These are phyloP conservation scores for Naja naja DNA, from an alignment of 2,113 vertebrate genomes.

Conservation along the genomic window DNA sequence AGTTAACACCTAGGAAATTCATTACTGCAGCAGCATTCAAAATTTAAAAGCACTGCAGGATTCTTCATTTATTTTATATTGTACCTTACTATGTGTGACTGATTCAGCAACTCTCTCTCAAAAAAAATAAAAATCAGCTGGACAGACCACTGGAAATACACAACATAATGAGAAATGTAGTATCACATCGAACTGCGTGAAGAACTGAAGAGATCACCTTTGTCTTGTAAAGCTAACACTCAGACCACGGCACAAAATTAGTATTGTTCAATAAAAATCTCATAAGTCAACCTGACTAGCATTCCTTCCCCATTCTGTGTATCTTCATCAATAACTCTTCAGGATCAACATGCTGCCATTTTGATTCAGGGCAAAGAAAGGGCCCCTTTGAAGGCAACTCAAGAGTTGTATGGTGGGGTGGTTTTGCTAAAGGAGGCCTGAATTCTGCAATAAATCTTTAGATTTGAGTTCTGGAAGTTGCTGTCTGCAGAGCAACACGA, in stretches of 20 bases:
- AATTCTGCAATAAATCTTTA: background rate
- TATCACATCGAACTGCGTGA: background rate
- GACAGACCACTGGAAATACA: background rate
- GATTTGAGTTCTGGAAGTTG: background rate
- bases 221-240: background rate
- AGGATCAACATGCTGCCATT: background rate
- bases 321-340: background rate
- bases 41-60: background rate
- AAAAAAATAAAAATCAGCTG: background rate
- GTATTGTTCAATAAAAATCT: background rate
- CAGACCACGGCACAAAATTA: too few species aligned
- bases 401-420: constrained; percentile 31
- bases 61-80: background rate
- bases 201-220: background rate
- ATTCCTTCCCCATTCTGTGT: background rate
- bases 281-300: background rate
- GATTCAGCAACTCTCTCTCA: background rate
- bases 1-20: background rate
- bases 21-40: background rate
- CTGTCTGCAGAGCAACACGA: too few species aligned
- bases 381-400: constrained; percentile 52
- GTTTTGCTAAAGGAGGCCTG: background rate
- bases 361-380: constrained; percentile 33
- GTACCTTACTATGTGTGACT: background rate
- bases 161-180: background rate